These are phyloP conservation scores for Sparidentex hasta DNA, from an alignment of 2,797 vertebrate species.

Conservation along the genomic window DNA sequence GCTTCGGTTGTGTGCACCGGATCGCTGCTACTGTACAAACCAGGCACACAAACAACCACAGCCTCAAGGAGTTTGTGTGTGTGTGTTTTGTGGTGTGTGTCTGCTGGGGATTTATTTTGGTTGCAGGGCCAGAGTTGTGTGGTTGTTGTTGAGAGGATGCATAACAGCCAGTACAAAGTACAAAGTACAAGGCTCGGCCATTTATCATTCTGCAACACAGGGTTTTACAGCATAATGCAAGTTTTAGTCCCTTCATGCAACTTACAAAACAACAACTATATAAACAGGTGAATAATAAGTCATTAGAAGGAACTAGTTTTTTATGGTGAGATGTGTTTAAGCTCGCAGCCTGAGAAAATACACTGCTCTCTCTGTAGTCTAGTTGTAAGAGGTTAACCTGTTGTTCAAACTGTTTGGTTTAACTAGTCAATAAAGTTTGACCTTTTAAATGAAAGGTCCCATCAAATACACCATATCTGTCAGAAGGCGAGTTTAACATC, in stretches of 20 bases:
- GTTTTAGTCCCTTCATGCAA: not conserved
- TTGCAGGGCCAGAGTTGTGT: not conserved
- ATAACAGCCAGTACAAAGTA: not conserved
- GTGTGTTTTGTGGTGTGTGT: constrained; percentile 10
- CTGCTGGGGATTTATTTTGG: not conserved
- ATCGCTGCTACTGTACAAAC: constrained; percentile 58
- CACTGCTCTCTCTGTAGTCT: not conserved
- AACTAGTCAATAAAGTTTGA: constrained; percentile 39
- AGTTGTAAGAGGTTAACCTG: constrained; percentile 26
- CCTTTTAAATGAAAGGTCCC: not conserved
- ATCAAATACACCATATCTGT: constrained; percentile 5
- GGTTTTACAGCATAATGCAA: not conserved
- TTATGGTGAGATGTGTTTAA: too few relatives aligned
- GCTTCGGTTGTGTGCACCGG: constrained; percentile 45
- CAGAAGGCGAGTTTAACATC: not conserved
- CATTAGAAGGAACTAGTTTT: not conserved
- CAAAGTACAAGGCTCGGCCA: not conserved
- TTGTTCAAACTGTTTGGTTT: constrained; percentile 31
- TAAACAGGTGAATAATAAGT: not conserved
- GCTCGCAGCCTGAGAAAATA: not conserved
- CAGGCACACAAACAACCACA: constrained; percentile 38
- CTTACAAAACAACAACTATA: not conserved
- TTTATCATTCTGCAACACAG: not conserved
- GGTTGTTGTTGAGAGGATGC: not conserved
- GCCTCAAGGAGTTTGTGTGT: constrained; percentile 1